Conservation (phyloP, 2,888 invertebrate genomes). For the Aplocera efformata region DNA sequence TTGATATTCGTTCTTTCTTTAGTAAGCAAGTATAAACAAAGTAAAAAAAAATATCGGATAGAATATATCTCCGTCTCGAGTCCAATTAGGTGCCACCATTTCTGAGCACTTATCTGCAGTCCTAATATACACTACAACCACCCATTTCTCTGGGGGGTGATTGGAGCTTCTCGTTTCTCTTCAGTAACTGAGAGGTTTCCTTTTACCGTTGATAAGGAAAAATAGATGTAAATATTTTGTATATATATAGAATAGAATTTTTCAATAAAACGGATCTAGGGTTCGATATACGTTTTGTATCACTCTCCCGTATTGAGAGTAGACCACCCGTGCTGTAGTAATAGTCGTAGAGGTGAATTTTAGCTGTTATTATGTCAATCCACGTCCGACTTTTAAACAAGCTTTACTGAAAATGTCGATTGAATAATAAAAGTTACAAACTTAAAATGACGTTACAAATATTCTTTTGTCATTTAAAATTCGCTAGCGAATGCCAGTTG, state of each 20-base stretch:
- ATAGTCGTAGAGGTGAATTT: too few species aligned
- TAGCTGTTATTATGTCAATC: too few species aligned
- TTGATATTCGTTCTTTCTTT: too few species aligned
- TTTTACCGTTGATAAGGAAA: not conserved
- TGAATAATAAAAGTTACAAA: too few species aligned
- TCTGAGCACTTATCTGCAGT: conserved; percentile 3
- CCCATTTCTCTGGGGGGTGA: conserved; percentile 9
- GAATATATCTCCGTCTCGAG: not conserved
- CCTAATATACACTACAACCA: conserved; percentile 12
- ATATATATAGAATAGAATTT: too few species aligned
- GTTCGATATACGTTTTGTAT: too few species aligned
- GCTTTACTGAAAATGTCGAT: too few species aligned
- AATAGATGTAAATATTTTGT: too few species aligned
- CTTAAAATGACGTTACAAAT: not conserved
- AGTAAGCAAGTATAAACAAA: not conserved
- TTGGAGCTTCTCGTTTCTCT: conserved; percentile 12
- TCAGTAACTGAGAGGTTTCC: not conserved
- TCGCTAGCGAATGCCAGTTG: conserved; percentile 1
- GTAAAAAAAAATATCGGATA: not conserved
- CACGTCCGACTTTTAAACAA: too few species aligned
- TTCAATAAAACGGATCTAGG: too few species aligned
- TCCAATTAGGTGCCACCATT: conserved; percentile 2
- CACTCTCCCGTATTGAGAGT: too few species aligned
- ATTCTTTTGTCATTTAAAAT: conserved; percentile 2
- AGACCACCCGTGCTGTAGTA: too few species aligned